Evolutionary conservation across 2,797 vertebrate species (phyloP).

Genomic region (Hypotaenidia okinawae): DNA sequence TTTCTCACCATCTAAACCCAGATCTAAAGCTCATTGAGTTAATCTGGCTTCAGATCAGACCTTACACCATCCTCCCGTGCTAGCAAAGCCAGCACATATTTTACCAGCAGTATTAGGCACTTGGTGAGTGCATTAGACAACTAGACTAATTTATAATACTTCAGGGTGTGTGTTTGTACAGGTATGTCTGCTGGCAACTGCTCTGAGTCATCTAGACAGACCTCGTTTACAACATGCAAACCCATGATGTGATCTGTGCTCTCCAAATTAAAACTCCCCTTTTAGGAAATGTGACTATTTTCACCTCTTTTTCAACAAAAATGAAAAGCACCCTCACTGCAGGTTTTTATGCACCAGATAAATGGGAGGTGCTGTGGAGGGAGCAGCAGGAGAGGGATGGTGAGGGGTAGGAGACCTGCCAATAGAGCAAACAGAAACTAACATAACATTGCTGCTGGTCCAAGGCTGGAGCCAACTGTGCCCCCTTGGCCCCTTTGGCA

Average conservation of each 20-base stretch:
- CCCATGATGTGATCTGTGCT: background rate
- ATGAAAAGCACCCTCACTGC: background rate
- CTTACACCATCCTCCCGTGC: background rate
- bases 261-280: background rate
- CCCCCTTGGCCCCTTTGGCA: background rate
- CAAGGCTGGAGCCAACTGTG: accelerated
- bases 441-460: background rate
- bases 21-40: background rate
- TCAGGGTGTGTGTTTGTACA: constrained; percentile 24
- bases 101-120: background rate
- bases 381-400: background rate
- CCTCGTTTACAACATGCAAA: background rate
- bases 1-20: background rate
- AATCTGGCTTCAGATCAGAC: background rate
- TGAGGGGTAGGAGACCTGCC: background rate
- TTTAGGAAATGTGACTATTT: background rate
- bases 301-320: background rate
- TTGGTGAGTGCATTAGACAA: background rate
- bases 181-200: constrained; percentile 31
- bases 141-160: constrained; percentile 20
- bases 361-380: background rate
- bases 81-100: background rate
- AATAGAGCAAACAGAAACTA: background rate
- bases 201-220: background rate
- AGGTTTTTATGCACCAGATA: background rate